phyloP scores from a whole-genome alignment of 1,140 invertebrate genomes.

The Venustaconcha ellipsiformis region DNA sequence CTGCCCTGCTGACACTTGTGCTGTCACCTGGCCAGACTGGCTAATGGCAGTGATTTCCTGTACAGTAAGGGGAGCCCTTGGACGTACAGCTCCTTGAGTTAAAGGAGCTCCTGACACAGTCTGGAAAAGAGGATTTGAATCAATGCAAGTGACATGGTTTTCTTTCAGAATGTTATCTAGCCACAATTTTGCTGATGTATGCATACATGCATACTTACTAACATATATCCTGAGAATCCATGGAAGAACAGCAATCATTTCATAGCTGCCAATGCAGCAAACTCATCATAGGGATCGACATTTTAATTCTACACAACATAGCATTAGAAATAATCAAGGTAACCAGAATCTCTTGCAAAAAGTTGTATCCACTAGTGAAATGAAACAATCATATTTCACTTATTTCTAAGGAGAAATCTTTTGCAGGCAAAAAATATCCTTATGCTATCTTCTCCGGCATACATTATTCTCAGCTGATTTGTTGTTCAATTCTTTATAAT shows the following conservation, averaged over 20 bases:
- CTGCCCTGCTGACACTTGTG: slow-evolving; percentile 30
- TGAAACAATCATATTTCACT: slow-evolving; percentile 53
- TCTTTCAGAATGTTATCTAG: background rate
- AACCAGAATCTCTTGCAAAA: slow-evolving; percentile 6
- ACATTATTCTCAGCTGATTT: too few species aligned
- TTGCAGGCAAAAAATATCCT: too few species aligned
- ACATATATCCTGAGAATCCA: background rate
- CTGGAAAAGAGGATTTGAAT: slow-evolving; percentile 34
- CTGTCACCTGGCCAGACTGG: slow-evolving; percentile 35
- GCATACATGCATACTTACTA: too few species aligned
- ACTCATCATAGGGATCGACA: background rate
- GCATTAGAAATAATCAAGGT: slow-evolving; percentile 36
- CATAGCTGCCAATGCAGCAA: background rate
- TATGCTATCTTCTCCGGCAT: too few species aligned
- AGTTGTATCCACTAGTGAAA: slow-evolving; percentile 19
- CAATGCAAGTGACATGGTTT: background rate
- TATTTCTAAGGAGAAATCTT: slow-evolving; percentile 38
- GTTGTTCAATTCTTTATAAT: too few species aligned
- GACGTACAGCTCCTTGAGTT: slow-evolving; percentile 38
- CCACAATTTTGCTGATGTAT: too few species aligned
- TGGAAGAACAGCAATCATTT: background rate
- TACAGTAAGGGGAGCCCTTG: slow-evolving; percentile 46
- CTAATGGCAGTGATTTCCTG: slow-evolving; percentile 54
- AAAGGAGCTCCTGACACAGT: slow-evolving; percentile 53
- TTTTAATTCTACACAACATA: background rate